phyloP scores from a whole-genome alignment of 2,113 vertebrate species.

The Leptobrachium leishanense region DNA sequence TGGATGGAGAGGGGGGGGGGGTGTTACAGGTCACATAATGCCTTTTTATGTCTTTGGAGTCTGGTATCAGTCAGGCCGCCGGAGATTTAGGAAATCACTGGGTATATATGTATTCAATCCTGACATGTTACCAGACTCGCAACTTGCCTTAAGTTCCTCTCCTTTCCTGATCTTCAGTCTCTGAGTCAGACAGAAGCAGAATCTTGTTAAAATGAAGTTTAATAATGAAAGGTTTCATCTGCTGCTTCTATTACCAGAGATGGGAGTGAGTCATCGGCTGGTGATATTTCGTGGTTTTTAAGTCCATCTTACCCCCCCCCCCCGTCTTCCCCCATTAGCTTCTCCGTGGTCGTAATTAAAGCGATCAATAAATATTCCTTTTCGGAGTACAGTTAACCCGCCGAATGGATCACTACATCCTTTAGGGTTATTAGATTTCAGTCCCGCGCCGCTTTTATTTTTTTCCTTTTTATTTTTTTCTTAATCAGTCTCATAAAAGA shows the following conservation, averaged over 20 bases:
- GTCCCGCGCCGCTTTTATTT: background rate
- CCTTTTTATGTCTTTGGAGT: too few species aligned
- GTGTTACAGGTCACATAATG: too few species aligned
- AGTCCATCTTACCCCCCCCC: background rate
- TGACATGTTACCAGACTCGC: too few species aligned
- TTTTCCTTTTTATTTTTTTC: constrained; percentile 1
- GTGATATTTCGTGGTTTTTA: background rate
- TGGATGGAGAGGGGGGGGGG: too few species aligned
- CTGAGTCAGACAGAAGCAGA: too few species aligned
- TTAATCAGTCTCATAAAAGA: background rate
- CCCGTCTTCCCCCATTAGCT: background rate
- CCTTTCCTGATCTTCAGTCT: too few species aligned
- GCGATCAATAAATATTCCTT: constrained; percentile 16
- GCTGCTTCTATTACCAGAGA: constrained; percentile 17
- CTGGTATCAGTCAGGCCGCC: too few species aligned
- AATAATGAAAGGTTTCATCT: too few species aligned
- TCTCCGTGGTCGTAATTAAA: constrained; percentile 12
- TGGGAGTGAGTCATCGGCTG: constrained; percentile 4
- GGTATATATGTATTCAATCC: too few species aligned
- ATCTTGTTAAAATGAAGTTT: too few species aligned
- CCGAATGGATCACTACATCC: background rate
- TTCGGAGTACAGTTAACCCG: background rate
- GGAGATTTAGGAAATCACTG: too few species aligned
- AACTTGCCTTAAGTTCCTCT: too few species aligned
- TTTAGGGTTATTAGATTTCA: background rate